Conservation (phyloP, 2,797 vertebrate species). For the Pterois miles region DNA sequence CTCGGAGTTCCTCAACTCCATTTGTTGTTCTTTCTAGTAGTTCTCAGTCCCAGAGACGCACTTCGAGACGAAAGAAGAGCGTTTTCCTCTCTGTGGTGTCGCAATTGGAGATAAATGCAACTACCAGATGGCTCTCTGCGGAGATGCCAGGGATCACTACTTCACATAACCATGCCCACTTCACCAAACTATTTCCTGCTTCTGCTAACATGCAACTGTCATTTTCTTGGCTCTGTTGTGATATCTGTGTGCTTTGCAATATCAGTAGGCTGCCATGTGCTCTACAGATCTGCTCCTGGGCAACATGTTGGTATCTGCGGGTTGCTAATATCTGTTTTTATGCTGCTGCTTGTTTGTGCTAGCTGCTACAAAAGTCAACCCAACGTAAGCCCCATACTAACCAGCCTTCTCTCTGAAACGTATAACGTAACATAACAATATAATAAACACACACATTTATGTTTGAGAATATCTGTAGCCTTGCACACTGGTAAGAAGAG, state of each 20-base stretch:
- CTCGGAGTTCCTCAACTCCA: neutral
- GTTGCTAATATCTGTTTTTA: neutral
- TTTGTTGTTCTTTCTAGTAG: conserved; percentile 25
- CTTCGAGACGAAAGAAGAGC: neutral
- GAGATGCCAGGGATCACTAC: neutral
- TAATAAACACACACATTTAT: conserved; percentile 10
- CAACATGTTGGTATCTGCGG: neutral
- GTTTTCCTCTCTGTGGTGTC: conserved; percentile 12
- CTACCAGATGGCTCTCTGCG: conserved; percentile 10
- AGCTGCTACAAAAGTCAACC: neutral
- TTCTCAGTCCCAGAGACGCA: conserved; percentile 14
- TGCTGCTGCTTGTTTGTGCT: neutral
- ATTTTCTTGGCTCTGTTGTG: conserved; percentile 7
- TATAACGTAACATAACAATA: neutral
- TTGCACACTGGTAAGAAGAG: conserved; percentile 11
- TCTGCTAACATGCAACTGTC: neutral
- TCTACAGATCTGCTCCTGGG: neutral
- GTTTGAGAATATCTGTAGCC: neutral
- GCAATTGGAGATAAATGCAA: conserved; percentile 13
- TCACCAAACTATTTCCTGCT: conserved; percentile 5
- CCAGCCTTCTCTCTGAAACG: neutral
- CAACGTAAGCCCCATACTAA: neutral
- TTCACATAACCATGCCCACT: neutral
- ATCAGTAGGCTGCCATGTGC: neutral
- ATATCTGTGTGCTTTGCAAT: neutral